These are phyloP conservation scores for Eumaeus atala DNA, from an alignment of 1,140 invertebrate genomes.

Conservation along the genomic window DNA sequence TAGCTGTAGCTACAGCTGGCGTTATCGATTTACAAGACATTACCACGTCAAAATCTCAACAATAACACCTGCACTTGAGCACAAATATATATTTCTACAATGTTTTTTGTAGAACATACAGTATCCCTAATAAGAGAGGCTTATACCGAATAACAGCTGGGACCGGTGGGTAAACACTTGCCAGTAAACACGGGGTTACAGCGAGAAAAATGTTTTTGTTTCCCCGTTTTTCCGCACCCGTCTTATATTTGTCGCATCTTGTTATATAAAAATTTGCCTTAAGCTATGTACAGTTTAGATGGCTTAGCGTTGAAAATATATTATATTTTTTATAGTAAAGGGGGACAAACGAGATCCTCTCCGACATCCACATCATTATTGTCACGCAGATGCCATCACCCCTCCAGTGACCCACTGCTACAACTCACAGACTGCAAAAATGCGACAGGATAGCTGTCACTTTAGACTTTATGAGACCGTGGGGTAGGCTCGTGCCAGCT, in stretches of 20 bases:
- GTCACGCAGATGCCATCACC: too few relatives aligned
- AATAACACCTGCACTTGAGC: neutral
- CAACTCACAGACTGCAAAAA: too few relatives aligned
- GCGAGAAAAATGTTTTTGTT: conserved; percentile 63
- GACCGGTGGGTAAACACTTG: conserved; percentile 60
- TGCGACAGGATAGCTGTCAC: too few relatives aligned
- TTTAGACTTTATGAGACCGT: too few relatives aligned
- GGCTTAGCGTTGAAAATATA: neutral
- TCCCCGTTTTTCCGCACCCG: conserved; percentile 26
- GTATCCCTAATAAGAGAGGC: conserved; percentile 64
- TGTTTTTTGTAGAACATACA: conserved; percentile 43
- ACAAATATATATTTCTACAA: neutral
- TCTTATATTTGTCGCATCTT: conserved; percentile 40
- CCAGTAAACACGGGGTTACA: conserved; percentile 60
- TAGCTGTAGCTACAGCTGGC: too few relatives aligned
- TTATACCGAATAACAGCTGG: conserved; percentile 64
- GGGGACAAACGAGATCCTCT: too few relatives aligned
- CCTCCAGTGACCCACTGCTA: too few relatives aligned
- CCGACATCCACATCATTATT: too few relatives aligned
- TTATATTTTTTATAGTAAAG: too few relatives aligned
- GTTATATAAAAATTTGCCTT: conserved; percentile 25
- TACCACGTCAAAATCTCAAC: too few relatives aligned
- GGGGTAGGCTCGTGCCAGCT: too few relatives aligned
- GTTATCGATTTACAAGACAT: too few relatives aligned
- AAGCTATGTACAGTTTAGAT: conserved; percentile 24